Evolutionary conservation across 1,140 invertebrate species (phyloP), one percentile per base, ranked within the genome.

Genomic region (Hyles euphorbiae): DNA sequence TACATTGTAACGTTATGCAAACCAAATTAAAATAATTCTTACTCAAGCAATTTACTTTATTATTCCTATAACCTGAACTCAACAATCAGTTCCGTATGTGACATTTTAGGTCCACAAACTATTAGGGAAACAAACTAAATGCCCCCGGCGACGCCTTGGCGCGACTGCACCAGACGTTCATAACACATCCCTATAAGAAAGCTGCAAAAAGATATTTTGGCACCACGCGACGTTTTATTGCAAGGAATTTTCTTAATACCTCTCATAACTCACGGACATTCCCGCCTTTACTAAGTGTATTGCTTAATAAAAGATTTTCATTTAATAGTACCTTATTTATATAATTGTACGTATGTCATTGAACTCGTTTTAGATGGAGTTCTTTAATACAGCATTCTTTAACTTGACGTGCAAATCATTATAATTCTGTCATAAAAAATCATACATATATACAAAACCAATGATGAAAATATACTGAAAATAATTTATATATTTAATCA

Each of bases 171-270:
- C 80, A 83, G 78, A 78, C 80, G 61, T 58, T 65, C 63, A 62
- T 40, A 40, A 40, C 55, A 77, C 72, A 77, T 77, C 63, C 74
- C 74, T 74, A 60, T 63, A 69, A 81, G 73, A 64, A 75, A 65
- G 58, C 68, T 68, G 65, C 65, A 81, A 74, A 80, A 81, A 80
- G 71, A 74, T 74, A 70, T 78, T 81, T 82, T 81, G 74, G 76
- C 78, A 78, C 67, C 65, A 76, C 57, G 61, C 63, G 57, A 59
- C 76, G 62, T 61, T 67, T 67, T 55, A 72, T 70, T 64, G 47
- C 47, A 63, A 40, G 36, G 36, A 40, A 40, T 40, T 40, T 40
- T 40, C 36, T 40, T 36, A 50, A 32, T 9, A 32, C 11, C 6
- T 50, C 8, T 12, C 22, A 22, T 50, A 40, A 40, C 8, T 40